A percentile compares a stretch with the other conserved stretches of the same genome.
phyloP scores from a whole-genome alignment of 2,113 vertebrate species.

The Upupa epops region DNA sequence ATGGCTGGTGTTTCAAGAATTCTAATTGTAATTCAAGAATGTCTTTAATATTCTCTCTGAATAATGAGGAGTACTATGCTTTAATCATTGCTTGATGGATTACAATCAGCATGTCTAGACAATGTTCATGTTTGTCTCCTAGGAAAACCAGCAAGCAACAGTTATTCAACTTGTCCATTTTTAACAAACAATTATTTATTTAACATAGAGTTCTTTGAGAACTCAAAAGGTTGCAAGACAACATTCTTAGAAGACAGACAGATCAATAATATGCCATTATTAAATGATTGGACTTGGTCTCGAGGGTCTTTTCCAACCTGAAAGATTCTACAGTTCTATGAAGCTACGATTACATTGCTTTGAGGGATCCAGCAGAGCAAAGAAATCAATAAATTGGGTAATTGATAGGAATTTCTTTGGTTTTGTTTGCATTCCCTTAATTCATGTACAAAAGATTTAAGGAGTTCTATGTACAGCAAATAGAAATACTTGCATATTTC shows the following conservation, averaged over 20 bases:
- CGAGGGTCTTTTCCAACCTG: too few relatives aligned
- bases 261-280: not conserved
- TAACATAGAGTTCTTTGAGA: not conserved
- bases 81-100: constrained; percentile 74
- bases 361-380: not conserved
- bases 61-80: constrained; percentile 65
- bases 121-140: constrained; percentile 68
- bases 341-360: not conserved
- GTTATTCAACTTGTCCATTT: constrained; percentile 36
- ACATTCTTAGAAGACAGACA: constrained; percentile 9
- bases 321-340: too few relatives aligned
- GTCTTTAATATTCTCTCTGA: constrained; percentile 46
- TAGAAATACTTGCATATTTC: not conserved
- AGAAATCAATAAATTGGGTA: not conserved
- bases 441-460: not conserved
- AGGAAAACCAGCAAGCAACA: constrained; percentile 65
- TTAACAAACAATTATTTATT: not conserved
- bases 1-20: constrained; percentile 47
- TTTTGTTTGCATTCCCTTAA: not conserved
- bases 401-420: not conserved
- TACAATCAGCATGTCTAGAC: constrained; percentile 72
- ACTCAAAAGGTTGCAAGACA: not conserved
- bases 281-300: too few relatives aligned
- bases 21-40: constrained; percentile 63
- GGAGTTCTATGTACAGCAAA: not conserved